Evolutionary conservation across 2,797 vertebrate species (phyloP).

Genomic region (Dromococcyx pavoninus): DNA sequence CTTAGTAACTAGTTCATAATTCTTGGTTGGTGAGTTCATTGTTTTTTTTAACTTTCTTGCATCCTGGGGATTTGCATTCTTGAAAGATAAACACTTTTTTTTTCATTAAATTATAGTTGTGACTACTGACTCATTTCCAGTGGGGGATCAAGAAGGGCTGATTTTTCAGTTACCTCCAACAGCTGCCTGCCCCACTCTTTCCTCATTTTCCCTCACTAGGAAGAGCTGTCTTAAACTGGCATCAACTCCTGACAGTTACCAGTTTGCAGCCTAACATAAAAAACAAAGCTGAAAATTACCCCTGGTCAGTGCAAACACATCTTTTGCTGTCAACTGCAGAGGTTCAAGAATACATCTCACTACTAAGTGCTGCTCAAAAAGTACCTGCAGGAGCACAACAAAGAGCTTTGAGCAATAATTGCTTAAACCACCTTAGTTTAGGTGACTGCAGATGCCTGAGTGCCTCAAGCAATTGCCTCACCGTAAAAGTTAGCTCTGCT

Average conservation of each 20-base stretch:
- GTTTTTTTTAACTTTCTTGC: rapidly evolving
- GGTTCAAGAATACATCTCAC: neutral
- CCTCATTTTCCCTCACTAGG: neutral
- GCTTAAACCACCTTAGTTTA: neutral
- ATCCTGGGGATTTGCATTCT: neutral
- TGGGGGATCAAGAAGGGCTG: neutral
- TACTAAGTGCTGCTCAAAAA: neutral
- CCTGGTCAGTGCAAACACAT: neutral
- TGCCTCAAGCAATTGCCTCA: neutral
- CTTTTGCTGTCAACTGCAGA: neutral
- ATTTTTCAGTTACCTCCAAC: neutral
- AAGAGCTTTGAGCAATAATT: neutral
- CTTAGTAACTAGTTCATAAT: neutral
- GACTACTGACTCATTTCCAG: constrained; percentile 2
- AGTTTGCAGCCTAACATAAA: neutral
- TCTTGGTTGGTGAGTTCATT: neutral
- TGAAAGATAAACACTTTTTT: neutral
- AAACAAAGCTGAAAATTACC: neutral
- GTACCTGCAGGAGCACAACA: neutral
- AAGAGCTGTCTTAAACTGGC: neutral
- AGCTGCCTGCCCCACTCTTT: neutral
- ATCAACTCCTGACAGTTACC: neutral
- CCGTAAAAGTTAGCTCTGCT: neutral
- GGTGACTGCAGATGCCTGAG: neutral
- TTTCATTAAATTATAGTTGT: neutral